phyloP scores from a whole-genome alignment of 2,113 vertebrate genomes.

The Callithrix jacchus region DNA sequence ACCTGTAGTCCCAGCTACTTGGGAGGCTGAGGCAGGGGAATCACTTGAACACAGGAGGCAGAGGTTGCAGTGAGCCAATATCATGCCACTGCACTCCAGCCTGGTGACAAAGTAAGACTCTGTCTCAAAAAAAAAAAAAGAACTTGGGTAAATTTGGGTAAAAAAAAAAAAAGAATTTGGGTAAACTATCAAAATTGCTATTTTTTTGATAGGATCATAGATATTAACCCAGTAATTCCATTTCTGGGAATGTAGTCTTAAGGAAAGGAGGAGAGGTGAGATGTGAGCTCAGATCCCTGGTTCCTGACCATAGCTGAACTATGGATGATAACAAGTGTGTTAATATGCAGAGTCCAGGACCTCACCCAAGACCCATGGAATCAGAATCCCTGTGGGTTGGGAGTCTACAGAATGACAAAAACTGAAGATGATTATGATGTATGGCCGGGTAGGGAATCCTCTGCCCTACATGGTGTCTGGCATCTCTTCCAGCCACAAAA shows the following conservation, averaged over 20 bases:
- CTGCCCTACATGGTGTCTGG: background rate
- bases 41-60: no score
- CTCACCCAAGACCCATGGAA: background rate
- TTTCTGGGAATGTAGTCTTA: background rate
- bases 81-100: no score
- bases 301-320: background rate
- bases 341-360: background rate
- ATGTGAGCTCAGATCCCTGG: background rate
- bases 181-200: background rate
- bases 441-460: background rate
- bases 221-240: background rate
- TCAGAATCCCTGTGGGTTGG: background rate
- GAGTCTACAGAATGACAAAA: background rate
- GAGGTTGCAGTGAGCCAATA: no score
- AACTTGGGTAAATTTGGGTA: slow-evolving; percentile 12
- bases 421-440: rapidly evolving
- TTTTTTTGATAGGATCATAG: background rate
- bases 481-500: background rate
- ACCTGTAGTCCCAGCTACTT: no score
- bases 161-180: background rate
- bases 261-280: background rate
- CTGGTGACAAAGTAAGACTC: no score
- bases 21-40: no score
- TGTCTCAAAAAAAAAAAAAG: background rate
- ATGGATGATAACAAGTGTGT: background rate